Evolutionary conservation across 2,113 vertebrate genomes (phyloP).

Genomic region (Etia nguti): DNA sequence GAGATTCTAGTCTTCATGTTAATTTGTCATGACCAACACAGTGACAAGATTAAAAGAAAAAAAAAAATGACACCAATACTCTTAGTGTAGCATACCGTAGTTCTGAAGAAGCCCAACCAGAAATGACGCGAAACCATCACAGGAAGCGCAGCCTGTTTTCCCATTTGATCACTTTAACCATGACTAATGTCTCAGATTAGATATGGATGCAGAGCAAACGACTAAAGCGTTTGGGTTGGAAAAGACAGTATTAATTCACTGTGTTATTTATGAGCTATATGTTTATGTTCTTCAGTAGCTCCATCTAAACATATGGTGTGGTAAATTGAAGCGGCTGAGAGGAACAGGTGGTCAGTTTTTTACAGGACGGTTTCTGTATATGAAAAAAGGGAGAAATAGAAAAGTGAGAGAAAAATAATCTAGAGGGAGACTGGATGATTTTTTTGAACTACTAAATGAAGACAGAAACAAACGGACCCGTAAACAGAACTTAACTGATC

Average conservation of each 20-base stretch:
- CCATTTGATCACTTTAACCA: constrained; percentile 4
- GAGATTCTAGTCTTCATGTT: neutral
- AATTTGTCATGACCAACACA: neutral
- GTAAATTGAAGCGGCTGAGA: constrained; percentile 75
- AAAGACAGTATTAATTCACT: constrained; percentile 20
- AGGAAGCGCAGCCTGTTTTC: neutral
- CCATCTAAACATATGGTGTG: constrained; percentile 77
- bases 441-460: neutral
- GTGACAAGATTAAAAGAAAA: neutral
- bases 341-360: constrained; percentile 75
- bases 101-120: neutral
- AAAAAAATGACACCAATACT: neutral
- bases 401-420: neutral
- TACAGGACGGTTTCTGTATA: constrained; percentile 10
- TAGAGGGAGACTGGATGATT: neutral
- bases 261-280: constrained; percentile 72
- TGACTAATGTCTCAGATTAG: constrained; percentile 47
- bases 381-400: neutral
- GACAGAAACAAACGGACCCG: neutral
- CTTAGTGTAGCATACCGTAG: neutral
- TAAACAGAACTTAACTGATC: neutral
- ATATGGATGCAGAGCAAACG: neutral
- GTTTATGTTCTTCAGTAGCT: constrained; percentile 46
- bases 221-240: neutral
- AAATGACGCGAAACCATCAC: neutral